These are phyloP conservation scores for Pinctada fucata DNA, from an alignment of 2,888 invertebrate genomes.

Conservation along the genomic window DNA sequence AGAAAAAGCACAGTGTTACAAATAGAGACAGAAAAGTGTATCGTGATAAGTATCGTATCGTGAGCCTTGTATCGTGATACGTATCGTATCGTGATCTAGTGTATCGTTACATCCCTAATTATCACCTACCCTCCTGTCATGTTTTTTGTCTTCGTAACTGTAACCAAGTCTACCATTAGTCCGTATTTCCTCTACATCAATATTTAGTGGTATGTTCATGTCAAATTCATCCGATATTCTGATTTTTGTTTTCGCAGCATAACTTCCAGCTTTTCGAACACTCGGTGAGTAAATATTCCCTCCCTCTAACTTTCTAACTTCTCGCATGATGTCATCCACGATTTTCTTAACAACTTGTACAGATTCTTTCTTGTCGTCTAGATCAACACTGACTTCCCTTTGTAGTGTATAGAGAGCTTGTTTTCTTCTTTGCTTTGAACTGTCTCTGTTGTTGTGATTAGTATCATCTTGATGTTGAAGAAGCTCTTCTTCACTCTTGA, in stretches of 20 bases:
- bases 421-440: background rate
- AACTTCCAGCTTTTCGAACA: constrained; percentile 35
- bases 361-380: constrained; percentile 25
- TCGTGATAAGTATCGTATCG: no score
- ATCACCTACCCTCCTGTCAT: background rate
- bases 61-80: no score
- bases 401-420: background rate
- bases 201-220: constrained; percentile 35
- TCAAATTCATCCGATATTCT: constrained; percentile 45
- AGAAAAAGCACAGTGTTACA: no score
- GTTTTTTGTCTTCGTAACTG: constrained; percentile 20
- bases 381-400: constrained; percentile 5
- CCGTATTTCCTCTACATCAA: background rate
- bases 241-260: constrained; percentile 39
- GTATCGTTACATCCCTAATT: no score
- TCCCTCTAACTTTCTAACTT: constrained; percentile 19
- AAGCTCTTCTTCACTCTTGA: background rate
- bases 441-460: background rate
- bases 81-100: no score
- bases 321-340: constrained; percentile 21
- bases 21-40: no score
- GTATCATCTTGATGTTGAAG: background rate
- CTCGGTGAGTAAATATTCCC: constrained; percentile 30
- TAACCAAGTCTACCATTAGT: constrained; percentile 22
- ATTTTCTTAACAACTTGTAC: constrained; percentile 12